Evolutionary conservation across 1,140 invertebrate genomes (phyloP), one percentile per base, ranked within the genome.

Genomic region (Pantala flavescens): DNA sequence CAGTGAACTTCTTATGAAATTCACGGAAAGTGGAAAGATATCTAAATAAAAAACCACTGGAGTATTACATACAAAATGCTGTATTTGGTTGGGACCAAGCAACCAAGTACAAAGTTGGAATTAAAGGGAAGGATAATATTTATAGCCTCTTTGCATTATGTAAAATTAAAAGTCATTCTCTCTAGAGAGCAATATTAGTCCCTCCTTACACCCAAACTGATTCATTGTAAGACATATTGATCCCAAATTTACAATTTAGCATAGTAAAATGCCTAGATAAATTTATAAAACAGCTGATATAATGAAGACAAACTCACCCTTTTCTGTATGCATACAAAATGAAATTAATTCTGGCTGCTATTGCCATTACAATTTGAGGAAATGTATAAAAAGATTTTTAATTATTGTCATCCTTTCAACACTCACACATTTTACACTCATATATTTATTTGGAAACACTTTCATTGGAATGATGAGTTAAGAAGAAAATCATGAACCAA

Each of bases 81-180:
- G n/a, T 63, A 63, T 63, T 63, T 63, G 49, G 49, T 63, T 63
- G 49, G 49, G 49, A 63, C 49, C 49, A 63, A 63, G 49, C 49
- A 63, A 63, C 49, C 49, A 63, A 63, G 14, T 16, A 63, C 49
- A 63, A 63, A 63, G 14, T 63, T 63, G 49, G 49, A 63, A 21
- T 63, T 7, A 21, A 16, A 14, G 28, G 28, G 12, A 63, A 12
- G 49, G 49, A 19, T 16, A 3, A 14, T 63, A 19, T 63, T 63
- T 3, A 63, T 36, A 63, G 49, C n/a, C 49, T 63, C 12, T 7
- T 21, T 19, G n/a, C 49, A 63, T 63, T 21, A 63, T 63, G 14
- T 12, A 63, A 63, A 63, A 63, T 63, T 21, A 63, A 63, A 16
- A 63, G n/a, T 5, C n/a, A 21, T 63, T 21, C 49, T 21, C 49